Evolutionary conservation across 2,888 invertebrate genomes (phyloP), one percentile per base, ranked within the genome.

Genomic region (Slavum lentiscoides): DNA sequence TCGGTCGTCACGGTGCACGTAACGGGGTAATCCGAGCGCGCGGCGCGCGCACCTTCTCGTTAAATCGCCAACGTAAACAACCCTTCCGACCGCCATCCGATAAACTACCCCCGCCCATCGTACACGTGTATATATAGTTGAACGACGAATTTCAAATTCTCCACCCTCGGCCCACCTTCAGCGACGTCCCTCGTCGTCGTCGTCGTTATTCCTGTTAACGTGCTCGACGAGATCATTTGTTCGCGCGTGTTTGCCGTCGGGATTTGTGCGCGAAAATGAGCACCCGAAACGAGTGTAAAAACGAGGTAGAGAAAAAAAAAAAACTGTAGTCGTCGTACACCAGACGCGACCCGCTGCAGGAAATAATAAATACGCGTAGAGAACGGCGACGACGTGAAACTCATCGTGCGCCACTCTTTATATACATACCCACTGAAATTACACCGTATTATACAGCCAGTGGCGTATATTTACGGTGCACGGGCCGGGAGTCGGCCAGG

Each of bases 51-150:
- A 69, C 62, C 61, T 77, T 77, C 70, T 53, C 49, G 64, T 55
- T 66, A 72, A 80, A 80, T 80, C 70, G 70, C 72, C 80, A 80
- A 72, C 66, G 80, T 53, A 80, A 80, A 80, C 64, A 80, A 55
- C 69, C 67, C 67, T 4, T 61, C 43, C 43, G 43, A 43, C 43
- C 43, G 43, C 43, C 69, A 2, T 49, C n/a, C 72, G 55, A 39
- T 49, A 49, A 49, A 49, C 49, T 53, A 30, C 30, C 30, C 30
- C 30, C 30, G 30, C 30, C 30, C 30, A 4, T 4, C 30, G 39
- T 15, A 69, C 43, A 23, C 17, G 19, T 53, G 2, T 53, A 21
- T 39, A n/a, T 4, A 9, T 39, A n/a, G 39, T 19, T 21, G n/a
- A 7, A 49, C 43, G 43, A 68, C 68, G 49, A 55, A 5, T 55